Base-by-base conservation (phyloP, 2,888 invertebrate species). In the Heteropelma amictum region DNA sequence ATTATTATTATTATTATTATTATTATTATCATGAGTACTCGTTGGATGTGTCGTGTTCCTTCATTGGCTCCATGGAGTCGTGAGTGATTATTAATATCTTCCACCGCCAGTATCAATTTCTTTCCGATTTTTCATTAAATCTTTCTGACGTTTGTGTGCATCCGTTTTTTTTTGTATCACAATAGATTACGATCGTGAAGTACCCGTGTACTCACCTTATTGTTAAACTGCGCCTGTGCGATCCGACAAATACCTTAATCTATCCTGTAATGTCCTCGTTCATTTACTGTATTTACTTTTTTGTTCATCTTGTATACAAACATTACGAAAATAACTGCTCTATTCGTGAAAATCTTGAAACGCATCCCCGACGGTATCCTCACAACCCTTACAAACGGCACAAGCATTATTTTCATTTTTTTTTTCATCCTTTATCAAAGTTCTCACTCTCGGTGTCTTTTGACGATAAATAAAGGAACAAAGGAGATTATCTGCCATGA, bases 241-340 rank as follows among this genome's bases (percentile, higher is more conserved):
- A 51, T 76, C 72, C 40, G 42, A 35, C 56, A 72, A 23, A 65
- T 40, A 53, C 65, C 58, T 71, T 68, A 68, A 47, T 54, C 73
- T 76, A 67, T 61, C 45, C 63, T 49, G 51, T 71, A 49, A 35
- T 26, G 10, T 45, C 58, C 58, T 17, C 71, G 47, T 49, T 53
- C 64, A 58, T 14, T 65, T 77, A 40, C 60, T 21, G 21, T 21
- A 19, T 19, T 58, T 54, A 54, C 76, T 19, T 33, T 63, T 30
- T 73, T 14, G 35, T 65, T 47, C 64, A 30, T 64, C 58, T 69
- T 77, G 82, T 86, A 84, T 85, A 86, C 85, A 86, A 86, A 84
- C 81, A 79, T 86, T 86, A 86, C 81, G 86, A 86, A 86, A 86
- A 86, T 86, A 86, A 85, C 82, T 80, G 81, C 81, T 85, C 81